Evolutionary conservation across 2,113 vertebrate genomes (phyloP), one percentile per base, ranked within the genome.

Genomic region (Alosa alosa): DNA sequence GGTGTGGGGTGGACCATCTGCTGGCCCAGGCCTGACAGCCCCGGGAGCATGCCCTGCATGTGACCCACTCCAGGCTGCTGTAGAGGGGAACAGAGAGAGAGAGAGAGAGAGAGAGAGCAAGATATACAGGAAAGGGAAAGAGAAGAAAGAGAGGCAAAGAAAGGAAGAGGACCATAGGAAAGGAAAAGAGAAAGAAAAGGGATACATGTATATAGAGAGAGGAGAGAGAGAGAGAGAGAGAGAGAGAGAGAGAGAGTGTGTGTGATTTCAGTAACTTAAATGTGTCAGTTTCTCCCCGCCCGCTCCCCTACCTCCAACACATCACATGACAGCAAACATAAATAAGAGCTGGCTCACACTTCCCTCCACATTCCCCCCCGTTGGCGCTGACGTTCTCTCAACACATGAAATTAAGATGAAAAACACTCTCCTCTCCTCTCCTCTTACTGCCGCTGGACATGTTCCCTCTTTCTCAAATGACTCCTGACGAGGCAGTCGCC

Each of bases 31-130:
- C 95, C 93, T 92, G 97, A 97, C 88, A 96, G 95, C n/a, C 72
- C 72, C n/a, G 96, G 91, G 87, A 96, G 92, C 94, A 97, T 95
- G 10, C 94, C 91, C 11, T 93, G 91, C 93, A 97, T 96, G 90
- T 97, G 97, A 52, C 96, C 94, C 39, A 97, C 96, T 0, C 93
- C 95, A 0, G 93, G 91, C 93, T 97, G 97, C 96, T 97, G 89
- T 0, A 2, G 39, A 86, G 39, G 82, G 45, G 39, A 78, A 78
- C 2, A 78, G 5, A 7, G 9, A 31, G 0, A 1, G 36, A 86
- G 36, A 82, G 45, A 11, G 31, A 17, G 50, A 18, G 17, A 22
- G 68, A 36, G 60, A 9, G 49, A 60, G 11, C 1, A n/a, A 4
- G 39, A 64, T 17, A 81, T 0, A 57, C 81, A 20, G 68, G 31